phyloP scores from a whole-genome alignment of 2,888 invertebrate genomes.

The Dryocosmus kuriphilus region DNA sequence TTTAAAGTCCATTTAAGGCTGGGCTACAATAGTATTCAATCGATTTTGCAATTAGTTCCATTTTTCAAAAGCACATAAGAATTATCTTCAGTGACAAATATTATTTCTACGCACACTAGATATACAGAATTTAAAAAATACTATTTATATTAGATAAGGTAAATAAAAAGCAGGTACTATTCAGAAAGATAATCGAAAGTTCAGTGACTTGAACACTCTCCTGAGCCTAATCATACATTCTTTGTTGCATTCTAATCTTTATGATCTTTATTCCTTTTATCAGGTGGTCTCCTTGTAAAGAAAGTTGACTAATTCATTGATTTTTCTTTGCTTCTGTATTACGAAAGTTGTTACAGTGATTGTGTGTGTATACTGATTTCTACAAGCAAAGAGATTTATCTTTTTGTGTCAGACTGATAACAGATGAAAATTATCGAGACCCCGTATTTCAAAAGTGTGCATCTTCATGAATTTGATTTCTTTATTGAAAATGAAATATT shows the following conservation, averaged over 20 bases:
- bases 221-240: neutral
- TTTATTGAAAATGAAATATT: neutral
- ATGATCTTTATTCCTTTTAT: slow-evolving; percentile 13
- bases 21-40: neutral
- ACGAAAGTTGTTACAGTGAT: slow-evolving; percentile 21
- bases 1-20: neutral
- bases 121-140: neutral
- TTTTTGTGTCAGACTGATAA: slow-evolving; percentile 34
- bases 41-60: slow-evolving; percentile 5
- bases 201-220: slow-evolving; percentile 22
- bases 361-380: slow-evolving; percentile 2
- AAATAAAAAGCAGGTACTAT: slow-evolving; percentile 20
- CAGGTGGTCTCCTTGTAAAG: neutral
- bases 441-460: neutral
- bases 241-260: neutral
- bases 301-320: slow-evolving; percentile 31
- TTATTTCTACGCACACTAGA: neutral
- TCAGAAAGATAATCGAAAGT: slow-evolving; percentile 25
- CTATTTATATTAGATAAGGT: slow-evolving; percentile 26
- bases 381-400: slow-evolving; percentile 28
- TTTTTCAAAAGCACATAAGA: neutral
- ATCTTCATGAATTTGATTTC: neutral
- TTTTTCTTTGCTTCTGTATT: slow-evolving; percentile 26
- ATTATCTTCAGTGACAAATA: neutral
- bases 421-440: slow-evolving; percentile 36